These are phyloP conservation scores for Paramormyrops kingsleyae DNA, from an alignment of 2,113 vertebrate genomes.

Conservation along the genomic window DNA sequence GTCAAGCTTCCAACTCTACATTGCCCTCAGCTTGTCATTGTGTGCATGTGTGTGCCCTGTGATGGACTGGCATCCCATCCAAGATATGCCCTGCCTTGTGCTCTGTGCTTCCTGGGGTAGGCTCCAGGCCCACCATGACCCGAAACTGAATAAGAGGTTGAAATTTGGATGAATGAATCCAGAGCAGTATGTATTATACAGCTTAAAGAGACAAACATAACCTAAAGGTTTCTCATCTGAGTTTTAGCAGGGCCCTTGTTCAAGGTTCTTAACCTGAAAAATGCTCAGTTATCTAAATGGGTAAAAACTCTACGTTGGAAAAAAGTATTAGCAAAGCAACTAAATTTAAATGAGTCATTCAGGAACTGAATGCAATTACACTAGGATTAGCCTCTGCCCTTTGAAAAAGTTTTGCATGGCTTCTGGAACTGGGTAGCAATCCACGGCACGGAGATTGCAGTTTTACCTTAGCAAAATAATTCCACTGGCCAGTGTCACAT, in stretches of 20 bases:
- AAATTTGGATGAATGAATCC: background rate
- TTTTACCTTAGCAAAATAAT: background rate
- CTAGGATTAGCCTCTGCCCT: background rate
- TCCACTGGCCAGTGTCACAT: background rate
- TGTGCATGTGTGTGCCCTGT: background rate
- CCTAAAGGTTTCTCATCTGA: background rate
- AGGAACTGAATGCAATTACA: background rate
- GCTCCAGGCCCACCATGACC: background rate
- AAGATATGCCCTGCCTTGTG: background rate
- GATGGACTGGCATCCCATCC: background rate
- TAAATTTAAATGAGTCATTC: background rate
- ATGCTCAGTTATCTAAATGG: background rate
- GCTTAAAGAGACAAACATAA: background rate
- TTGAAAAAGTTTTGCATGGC: background rate
- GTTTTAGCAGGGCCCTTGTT: background rate
- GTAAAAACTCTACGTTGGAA: background rate
- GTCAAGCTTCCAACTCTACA: background rate
- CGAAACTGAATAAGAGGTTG: background rate
- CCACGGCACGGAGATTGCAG: background rate
- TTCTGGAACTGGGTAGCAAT: background rate
- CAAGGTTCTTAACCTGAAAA: background rate
- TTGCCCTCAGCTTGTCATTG: background rate
- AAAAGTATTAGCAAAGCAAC: background rate
- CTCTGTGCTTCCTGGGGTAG: background rate
- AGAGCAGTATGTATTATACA: background rate